These are phyloP conservation scores for Colistium nudipinnis DNA, from an alignment of 2,113 vertebrate species.

Conservation along the genomic window DNA sequence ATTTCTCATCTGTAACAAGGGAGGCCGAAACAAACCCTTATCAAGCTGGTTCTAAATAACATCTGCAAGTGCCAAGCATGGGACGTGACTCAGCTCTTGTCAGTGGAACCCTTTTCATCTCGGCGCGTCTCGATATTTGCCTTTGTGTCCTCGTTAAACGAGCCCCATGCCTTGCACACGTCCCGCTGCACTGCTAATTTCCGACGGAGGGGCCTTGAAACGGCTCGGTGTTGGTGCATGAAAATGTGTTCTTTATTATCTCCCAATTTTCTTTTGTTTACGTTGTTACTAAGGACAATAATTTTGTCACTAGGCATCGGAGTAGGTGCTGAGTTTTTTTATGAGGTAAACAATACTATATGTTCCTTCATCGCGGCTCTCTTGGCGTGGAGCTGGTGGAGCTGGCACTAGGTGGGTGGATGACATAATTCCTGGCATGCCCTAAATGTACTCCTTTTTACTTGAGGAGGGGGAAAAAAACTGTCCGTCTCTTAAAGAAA, in stretches of 20 bases:
- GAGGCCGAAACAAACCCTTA: constrained; percentile 65
- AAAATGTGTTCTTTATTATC: constrained; percentile 83
- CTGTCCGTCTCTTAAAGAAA: constrained; percentile 80
- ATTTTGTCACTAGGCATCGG: constrained; percentile 86
- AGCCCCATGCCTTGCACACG: constrained; percentile 57
- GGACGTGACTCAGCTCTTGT: constrained; percentile 53
- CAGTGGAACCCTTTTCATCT: constrained; percentile 46
- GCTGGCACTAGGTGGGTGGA: constrained; percentile 83
- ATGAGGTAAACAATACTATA: constrained; percentile 94
- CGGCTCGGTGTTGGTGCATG: constrained; percentile 30
- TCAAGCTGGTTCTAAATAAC: constrained; percentile 56
- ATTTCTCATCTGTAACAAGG: constrained; percentile 52
- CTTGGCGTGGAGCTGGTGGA: constrained; percentile 84
- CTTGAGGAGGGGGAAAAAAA: constrained; percentile 69
- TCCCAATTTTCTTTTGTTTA: constrained; percentile 88
- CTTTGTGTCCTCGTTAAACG: constrained; percentile 49
- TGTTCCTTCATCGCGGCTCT: constrained; percentile 88
- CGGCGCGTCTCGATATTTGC: constrained; percentile 35
- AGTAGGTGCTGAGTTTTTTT: constrained; percentile 89
- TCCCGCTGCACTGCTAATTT: constrained; percentile 57
- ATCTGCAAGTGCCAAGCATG: constrained; percentile 42
- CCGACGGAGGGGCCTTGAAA: constrained; percentile 52
- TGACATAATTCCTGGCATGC: constrained; percentile 96
- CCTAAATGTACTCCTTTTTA: constrained; percentile 85
- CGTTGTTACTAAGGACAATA: constrained; percentile 91